Evolutionary conservation across 2,113 vertebrate species (phyloP).

Genomic region (Speoplatyrhinus poulsoni): DNA sequence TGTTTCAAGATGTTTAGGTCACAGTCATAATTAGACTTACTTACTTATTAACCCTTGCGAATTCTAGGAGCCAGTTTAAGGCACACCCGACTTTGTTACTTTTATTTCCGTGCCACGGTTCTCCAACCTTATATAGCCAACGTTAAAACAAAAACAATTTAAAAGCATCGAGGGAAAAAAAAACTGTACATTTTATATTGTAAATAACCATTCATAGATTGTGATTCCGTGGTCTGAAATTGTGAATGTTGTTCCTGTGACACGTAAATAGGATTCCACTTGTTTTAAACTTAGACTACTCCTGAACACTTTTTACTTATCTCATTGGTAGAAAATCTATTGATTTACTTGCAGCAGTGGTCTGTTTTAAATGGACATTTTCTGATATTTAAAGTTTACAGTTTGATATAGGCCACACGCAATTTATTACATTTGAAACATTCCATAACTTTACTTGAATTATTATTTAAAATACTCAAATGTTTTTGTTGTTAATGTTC

Average conservation of each 20-base stretch:
- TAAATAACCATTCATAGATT: conserved; percentile 88
- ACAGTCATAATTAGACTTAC: conserved; percentile 22
- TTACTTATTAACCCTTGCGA: not conserved
- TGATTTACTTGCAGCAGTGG: conserved; percentile 84
- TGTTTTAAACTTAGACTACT: conserved; percentile 77
- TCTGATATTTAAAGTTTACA: conserved; percentile 94
- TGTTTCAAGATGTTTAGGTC: conserved; percentile 44
- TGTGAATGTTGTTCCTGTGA: conserved; percentile 98
- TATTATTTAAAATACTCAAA: conserved; percentile 97
- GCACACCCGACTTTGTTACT: conserved; percentile 50
- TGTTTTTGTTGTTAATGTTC: conserved; percentile 73
- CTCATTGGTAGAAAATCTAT: conserved; percentile 74
- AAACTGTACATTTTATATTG: conserved; percentile 90
- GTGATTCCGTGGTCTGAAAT: conserved; percentile 94
- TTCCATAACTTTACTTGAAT: conserved; percentile 99
- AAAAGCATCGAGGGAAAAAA: conserved; percentile 64
- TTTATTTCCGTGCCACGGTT: conserved; percentile 42
- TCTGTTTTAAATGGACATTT: conserved; percentile 85
- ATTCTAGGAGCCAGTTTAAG: conserved; percentile 30
- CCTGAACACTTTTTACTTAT: conserved; percentile 78
- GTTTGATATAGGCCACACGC: conserved; percentile 84
- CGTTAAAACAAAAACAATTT: conserved; percentile 69
- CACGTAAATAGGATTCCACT: conserved; percentile 89
- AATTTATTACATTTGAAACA: conserved; percentile 94
- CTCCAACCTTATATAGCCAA: conserved; percentile 43